Base-by-base conservation (phyloP, 1,140 invertebrate genomes). In the Aphaenogaster floridana region DNA sequence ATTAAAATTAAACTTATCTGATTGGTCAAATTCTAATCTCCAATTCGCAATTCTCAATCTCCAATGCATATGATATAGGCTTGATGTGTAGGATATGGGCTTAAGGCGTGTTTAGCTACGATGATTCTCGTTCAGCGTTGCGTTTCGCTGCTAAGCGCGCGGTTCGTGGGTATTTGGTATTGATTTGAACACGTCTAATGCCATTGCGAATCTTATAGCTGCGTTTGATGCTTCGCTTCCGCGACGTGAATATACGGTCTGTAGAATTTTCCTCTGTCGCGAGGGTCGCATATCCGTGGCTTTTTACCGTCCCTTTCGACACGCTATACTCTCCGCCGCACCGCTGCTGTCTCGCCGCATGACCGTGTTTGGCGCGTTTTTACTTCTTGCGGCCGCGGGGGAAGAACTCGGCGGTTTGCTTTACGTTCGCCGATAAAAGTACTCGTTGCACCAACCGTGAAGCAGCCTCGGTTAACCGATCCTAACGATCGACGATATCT, bases 351-450 rank as follows among this genome's bases (percentile, higher is more conserved):
- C 85, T 81, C 78, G 79, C 69, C 50, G 74, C 80, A 76, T 83
- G 64, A 88, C 88, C 88, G 84, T 88, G 88, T 88, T 91, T 87
- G 89, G 88, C 90, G 85, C 78, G 85, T 92, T 91, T 92, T 93
- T 90, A 88, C 87, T 86, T 74, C 81, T 50, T 57, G 81, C 79
- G 88, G 80, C 71, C 83, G 76, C 87, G 76, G 72, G 87, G 87
- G 42, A 76, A 74, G 54, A 84, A 50, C 54, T 28, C 54, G 42
- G 57, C 42, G 54, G 54, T 74, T 48, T 57, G 54, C 80, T 83
- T 69, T 83, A 54, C 71, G 80, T n/a, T 57, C 42, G 80, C 34
- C 72, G 59, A 84, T 84, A 84, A 61, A 61, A 84, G 80, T 36
- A 57, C 54, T 50, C 69, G 69, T 76, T 74, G 69, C 69, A 61